phyloP scores from a whole-genome alignment of 2,888 invertebrate genomes.

The Microplitis deprimator region DNA sequence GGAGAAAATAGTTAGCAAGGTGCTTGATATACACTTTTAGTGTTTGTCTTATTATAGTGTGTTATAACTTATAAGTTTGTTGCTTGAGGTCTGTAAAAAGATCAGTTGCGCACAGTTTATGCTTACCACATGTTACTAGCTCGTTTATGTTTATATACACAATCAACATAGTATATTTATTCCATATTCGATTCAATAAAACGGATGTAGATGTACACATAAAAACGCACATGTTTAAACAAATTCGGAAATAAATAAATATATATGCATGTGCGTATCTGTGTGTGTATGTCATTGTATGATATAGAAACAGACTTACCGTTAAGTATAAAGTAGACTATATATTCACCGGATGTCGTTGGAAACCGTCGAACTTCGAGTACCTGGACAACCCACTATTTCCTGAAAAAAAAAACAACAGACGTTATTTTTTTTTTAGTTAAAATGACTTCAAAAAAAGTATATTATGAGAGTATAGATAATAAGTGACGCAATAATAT shows the following conservation, averaged over 20 bases:
- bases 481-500: no score
- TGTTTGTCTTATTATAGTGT: constrained; percentile 42
- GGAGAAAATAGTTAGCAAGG: constrained; percentile 33
- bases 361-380: constrained; percentile 48
- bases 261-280: constrained; percentile 4
- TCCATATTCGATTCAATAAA: constrained; percentile 24
- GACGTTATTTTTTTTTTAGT: neutral
- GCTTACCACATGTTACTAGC: constrained; percentile 48
- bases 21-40: constrained; percentile 42
- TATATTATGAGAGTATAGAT: neutral
- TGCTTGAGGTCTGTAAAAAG: constrained; percentile 16
- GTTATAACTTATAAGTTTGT: constrained; percentile 5
- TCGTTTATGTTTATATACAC: constrained; percentile 17
- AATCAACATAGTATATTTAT: constrained; percentile 11
- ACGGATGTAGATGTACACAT: constrained; percentile 26
- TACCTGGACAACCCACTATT: constrained; percentile 28
- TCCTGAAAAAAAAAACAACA: constrained; percentile 43
- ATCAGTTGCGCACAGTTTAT: constrained; percentile 33
- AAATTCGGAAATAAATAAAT: constrained; percentile 18
- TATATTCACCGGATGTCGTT: constrained; percentile 46
- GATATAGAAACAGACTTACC: neutral
- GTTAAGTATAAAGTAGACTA: constrained; percentile 13
- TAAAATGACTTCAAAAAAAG: neutral
- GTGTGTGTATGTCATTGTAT: neutral
- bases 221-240: constrained; percentile 9